These are phyloP conservation scores for Conger conger DNA, from an alignment of 2,113 vertebrate genomes.

Conservation along the genomic window DNA sequence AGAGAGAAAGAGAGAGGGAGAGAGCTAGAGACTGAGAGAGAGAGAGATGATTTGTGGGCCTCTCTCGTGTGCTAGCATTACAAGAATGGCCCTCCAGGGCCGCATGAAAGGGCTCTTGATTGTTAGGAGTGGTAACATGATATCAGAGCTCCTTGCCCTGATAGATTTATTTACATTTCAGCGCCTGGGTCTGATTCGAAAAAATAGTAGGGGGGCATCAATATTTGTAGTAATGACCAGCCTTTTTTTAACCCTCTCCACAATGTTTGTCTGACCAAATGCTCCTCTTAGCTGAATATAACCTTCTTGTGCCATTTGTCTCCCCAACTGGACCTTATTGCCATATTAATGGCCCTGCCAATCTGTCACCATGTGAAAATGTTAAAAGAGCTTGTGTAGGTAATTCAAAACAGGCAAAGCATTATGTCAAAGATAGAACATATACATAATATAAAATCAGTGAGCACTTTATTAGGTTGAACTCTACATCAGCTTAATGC, in stretches of 20 bases:
- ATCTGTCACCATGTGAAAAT: not conserved
- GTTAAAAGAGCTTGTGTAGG: not conserved
- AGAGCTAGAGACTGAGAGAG: conserved; percentile 19
- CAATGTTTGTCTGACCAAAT: conserved; percentile 53
- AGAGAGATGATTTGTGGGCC: conserved; percentile 68
- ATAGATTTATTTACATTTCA: conserved; percentile 79
- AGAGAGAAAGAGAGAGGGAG: conserved; percentile 10
- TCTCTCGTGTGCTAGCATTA: conserved; percentile 69
- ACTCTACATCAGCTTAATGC: too few relatives aligned
- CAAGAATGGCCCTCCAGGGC: conserved; percentile 74
- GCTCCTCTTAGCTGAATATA: conserved; percentile 27
- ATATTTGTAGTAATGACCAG: conserved; percentile 62
- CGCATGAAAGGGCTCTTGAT: conserved; percentile 71
- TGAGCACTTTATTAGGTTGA: too few relatives aligned
- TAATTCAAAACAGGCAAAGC: not conserved
- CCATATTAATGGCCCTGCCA: not conserved
- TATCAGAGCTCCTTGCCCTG: conserved; percentile 59
- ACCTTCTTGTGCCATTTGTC: conserved; percentile 17
- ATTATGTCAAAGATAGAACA: not conserved
- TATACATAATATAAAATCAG: too few relatives aligned
- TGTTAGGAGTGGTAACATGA: conserved; percentile 73
- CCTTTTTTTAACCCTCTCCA: conserved; percentile 23
- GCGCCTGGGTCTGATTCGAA: conserved; percentile 55
- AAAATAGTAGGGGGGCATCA: conserved; percentile 51
- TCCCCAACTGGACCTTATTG: conserved; percentile 1